Base-by-base conservation (phyloP, 2,797 vertebrate species). In the Botia kubotai region DNA sequence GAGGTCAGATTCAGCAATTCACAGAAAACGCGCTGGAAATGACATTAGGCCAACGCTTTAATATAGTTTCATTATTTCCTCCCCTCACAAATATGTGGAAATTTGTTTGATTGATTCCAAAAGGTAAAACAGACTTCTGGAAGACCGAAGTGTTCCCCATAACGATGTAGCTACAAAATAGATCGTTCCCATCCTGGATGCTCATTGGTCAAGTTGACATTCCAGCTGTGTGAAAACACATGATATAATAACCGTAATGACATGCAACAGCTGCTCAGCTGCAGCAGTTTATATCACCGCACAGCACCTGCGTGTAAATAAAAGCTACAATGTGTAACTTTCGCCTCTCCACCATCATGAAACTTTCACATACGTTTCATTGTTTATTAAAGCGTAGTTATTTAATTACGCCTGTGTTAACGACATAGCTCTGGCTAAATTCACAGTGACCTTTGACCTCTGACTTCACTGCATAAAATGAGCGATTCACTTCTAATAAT, bases 1-100 rank as follows among this genome's bases (percentile, higher is more conserved):
- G 11, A 69, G 26, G 13, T 26, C 53, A 39, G 36, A 60, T 36
- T 71, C 26, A 17, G 55, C 67, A 39, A 11, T 8, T 71, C 67
- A 8, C 39, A 39, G 39, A 8, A 39, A 39, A 52, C 53, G n/a
- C 10, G 13, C 13, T 14, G 26, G 12, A 39, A 52, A 63, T 79
- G 19, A 21, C 26, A 39, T 79, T 52, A 33, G 10, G 36, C 4
- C 23, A 62, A 50, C 23, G 19, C 39, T 60, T 62, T n/a, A 33
- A 36, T 36, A 36, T 16, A 36, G 23, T 62, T 48, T 29, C 21
- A 69, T 33, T 48, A 46, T 58, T 7, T 58, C 19, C 3, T 36
- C 68, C 36, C 67, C n/a, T 67, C 33, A n/a, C 19, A 55, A 67
- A 77, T 58, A 36, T 75, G 58, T 50, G 23, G 19, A 26, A n/a